Percentiles rank a stretch among this genome's conserved stretches.
Conservation (phyloP, 2,888 invertebrate genomes). For the Hipparchia sbordonii region DNA sequence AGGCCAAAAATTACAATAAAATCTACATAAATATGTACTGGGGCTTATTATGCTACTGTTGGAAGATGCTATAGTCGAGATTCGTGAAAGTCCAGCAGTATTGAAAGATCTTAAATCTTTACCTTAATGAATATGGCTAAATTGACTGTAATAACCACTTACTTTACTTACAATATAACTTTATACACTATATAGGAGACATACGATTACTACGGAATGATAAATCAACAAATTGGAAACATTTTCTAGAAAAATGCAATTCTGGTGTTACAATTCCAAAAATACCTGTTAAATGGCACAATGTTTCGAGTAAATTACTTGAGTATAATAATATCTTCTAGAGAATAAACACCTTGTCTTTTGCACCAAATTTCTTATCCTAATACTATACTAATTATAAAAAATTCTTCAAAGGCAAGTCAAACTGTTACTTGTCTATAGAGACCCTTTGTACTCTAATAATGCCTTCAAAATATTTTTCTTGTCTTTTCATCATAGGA, state of each 20-base stretch:
- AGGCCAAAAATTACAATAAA: constrained; percentile 29
- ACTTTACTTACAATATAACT: constrained; percentile 21
- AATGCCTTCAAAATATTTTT: constrained; percentile 27
- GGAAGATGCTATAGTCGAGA: constrained; percentile 42
- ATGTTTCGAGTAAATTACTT: constrained; percentile 54
- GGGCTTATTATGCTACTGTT: constrained; percentile 46
- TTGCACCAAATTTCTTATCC: constrained; percentile 55
- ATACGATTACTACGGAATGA: constrained; percentile 34
- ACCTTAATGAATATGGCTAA: constrained; percentile 52
- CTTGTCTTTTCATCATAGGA: constrained; percentile 21
- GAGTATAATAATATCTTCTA: constrained; percentile 51
- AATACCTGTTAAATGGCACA: constrained; percentile 54
- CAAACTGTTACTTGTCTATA: constrained; percentile 31
- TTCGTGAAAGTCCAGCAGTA: constrained; percentile 44
- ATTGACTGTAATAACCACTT: constrained; percentile 49
- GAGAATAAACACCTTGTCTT: constrained; percentile 45
- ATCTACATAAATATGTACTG: constrained; percentile 41
- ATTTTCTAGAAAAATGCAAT: constrained; percentile 49
- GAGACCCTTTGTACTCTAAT: constrained; percentile 39
- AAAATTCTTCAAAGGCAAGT: constrained; percentile 33
- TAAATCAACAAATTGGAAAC: constrained; percentile 26
- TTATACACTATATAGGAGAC: constrained; percentile 22
- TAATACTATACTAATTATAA: constrained; percentile 39
- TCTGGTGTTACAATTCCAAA: constrained; percentile 45
- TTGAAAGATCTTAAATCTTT: constrained; percentile 43